Evolutionary conservation across 2,113 vertebrate genomes (phyloP).

Genomic region (Tenrec ecaudatus): DNA sequence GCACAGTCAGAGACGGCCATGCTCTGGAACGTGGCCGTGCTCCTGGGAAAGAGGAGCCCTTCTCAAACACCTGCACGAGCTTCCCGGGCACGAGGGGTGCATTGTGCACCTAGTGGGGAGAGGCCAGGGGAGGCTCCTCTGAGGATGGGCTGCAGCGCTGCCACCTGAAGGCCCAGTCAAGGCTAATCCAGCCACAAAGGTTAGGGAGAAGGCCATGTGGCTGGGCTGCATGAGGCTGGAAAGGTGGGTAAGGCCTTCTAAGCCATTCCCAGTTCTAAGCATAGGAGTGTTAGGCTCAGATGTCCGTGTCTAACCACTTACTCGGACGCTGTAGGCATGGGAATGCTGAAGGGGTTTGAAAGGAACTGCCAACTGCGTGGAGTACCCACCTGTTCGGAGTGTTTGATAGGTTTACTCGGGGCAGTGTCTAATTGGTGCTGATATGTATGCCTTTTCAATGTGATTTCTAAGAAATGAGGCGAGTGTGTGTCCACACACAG

Average conservation of each 20-base stretch:
- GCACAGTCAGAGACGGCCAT: constrained; percentile 48
- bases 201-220: background rate
- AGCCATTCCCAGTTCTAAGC: background rate
- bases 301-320: background rate
- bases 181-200: constrained; percentile 15
- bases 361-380: background rate
- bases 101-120: background rate
- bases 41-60: constrained; percentile 13
- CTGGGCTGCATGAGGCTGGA: background rate
- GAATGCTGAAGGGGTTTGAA: background rate
- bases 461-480: background rate
- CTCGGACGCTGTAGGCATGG: too few relatives aligned
- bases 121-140: background rate
- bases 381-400: background rate
- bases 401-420: background rate
- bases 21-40: background rate
- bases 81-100: background rate
- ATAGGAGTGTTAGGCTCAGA: background rate
- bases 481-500: background rate
- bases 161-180: background rate
- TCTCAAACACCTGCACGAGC: background rate
- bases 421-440: background rate
- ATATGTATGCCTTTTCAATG: background rate
- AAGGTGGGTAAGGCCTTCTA: too few relatives aligned
- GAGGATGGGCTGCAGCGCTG: too few relatives aligned